Evolutionary conservation across 2,888 invertebrate species (phyloP).

Genomic region (Galerucella pusilla): DNA sequence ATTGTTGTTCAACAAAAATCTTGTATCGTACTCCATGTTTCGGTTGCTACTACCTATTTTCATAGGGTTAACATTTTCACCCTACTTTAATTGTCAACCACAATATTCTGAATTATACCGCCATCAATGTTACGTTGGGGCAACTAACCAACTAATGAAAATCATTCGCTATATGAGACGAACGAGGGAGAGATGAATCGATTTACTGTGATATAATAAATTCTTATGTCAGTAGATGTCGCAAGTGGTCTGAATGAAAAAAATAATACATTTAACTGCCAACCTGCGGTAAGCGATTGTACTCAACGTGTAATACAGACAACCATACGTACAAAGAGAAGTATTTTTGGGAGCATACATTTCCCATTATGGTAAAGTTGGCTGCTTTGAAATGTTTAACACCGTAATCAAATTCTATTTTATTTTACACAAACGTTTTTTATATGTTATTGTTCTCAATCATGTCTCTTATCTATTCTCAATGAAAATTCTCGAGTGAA

Average conservation of each 20-base stretch:
- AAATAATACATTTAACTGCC: too few relatives aligned
- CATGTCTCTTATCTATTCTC: too few relatives aligned
- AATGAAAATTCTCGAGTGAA: too few relatives aligned
- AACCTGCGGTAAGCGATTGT: too few relatives aligned
- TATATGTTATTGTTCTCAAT: too few relatives aligned
- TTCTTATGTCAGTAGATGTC: not conserved
- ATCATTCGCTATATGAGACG: not conserved
- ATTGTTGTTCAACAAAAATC: slow-evolving; percentile 16
- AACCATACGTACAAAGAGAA: too few relatives aligned
- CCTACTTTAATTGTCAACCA: slow-evolving; percentile 11
- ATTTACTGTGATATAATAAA: not conserved
- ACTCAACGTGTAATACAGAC: too few relatives aligned
- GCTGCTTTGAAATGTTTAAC: too few relatives aligned
- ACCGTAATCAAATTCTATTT: too few relatives aligned
- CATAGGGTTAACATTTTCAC: slow-evolving; percentile 11
- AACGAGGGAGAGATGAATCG: not conserved
- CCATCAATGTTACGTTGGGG: slow-evolving; percentile 6
- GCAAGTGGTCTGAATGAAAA: not conserved
- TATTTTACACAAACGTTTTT: too few relatives aligned
- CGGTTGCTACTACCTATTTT: slow-evolving; percentile 28
- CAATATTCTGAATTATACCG: slow-evolving; percentile 9
- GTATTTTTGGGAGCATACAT: too few relatives aligned
- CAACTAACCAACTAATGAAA: not conserved
- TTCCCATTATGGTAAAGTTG: too few relatives aligned
- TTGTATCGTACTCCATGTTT: slow-evolving; percentile 26